Evolutionary conservation across 2,113 vertebrate genomes (phyloP).

Genomic region (Bufo gargarizans): DNA sequence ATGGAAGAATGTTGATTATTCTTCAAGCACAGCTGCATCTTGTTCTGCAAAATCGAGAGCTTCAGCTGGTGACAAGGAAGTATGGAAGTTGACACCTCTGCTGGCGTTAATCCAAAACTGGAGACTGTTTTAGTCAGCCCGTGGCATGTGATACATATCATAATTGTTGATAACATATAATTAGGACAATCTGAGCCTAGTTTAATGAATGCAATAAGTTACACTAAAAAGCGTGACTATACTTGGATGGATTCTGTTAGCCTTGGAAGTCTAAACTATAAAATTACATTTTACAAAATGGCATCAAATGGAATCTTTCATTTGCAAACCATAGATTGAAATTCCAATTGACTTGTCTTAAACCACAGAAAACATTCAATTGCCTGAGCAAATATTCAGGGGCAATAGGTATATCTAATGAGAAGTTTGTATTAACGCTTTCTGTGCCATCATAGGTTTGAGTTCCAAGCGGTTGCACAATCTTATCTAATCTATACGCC

Average conservation of each 20-base stretch:
- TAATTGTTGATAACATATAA: conserved; percentile 75
- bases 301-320: conserved; percentile 66
- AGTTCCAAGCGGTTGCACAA: neutral
- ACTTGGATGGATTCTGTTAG: conserved; percentile 66
- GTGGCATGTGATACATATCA: conserved; percentile 67
- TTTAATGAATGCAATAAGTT: conserved; percentile 69
- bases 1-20: conserved; percentile 72
- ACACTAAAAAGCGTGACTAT: conserved; percentile 64
- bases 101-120: conserved; percentile 67
- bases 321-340: conserved; percentile 64
- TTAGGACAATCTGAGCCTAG: conserved; percentile 67
- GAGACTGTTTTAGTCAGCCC: conserved; percentile 67
- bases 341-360: conserved; percentile 63
- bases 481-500: neutral
- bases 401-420: conserved; percentile 64
- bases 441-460: neutral
- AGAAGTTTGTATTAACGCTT: conserved; percentile 41
- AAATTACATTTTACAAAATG: conserved; percentile 64
- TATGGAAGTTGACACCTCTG: conserved; percentile 73
- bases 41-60: conserved; percentile 69
- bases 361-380: conserved; percentile 70
- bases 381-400: conserved; percentile 70
- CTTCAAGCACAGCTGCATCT: conserved; percentile 70
- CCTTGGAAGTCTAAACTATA: conserved; percentile 65
- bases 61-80: conserved; percentile 73